phyloP scores from a whole-genome alignment of 2,113 vertebrate species.

The Protomyctophum bolini region DNA sequence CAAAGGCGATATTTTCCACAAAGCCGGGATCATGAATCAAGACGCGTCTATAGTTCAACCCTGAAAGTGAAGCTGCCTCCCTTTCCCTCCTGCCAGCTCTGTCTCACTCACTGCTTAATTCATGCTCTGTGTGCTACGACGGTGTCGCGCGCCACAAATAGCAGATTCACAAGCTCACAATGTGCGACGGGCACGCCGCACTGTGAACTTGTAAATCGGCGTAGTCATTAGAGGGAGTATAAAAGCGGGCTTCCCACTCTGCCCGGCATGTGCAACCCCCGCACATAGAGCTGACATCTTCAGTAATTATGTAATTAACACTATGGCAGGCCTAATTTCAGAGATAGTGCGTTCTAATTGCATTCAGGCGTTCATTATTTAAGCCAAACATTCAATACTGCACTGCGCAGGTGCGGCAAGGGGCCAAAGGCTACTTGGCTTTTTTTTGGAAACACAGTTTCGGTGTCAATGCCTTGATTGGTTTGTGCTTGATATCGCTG shows the following conservation, averaged over 20 bases:
- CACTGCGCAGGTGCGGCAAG: slow-evolving; percentile 67
- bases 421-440: slow-evolving; percentile 65
- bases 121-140: too few relatives aligned
- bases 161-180: too few relatives aligned
- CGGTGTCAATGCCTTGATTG: slow-evolving; percentile 76
- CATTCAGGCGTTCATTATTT: slow-evolving; percentile 77
- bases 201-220: too few relatives aligned
- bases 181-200: too few relatives aligned
- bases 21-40: slow-evolving; percentile 81
- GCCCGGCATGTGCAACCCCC: slow-evolving; percentile 33
- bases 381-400: slow-evolving; percentile 65
- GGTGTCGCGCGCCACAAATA: too few relatives aligned
- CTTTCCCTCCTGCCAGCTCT: slow-evolving; percentile 21
- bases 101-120: not conserved
- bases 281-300: slow-evolving; percentile 67
- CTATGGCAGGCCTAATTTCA: slow-evolving; percentile 79
- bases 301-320: slow-evolving; percentile 84
- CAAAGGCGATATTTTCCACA: slow-evolving; percentile 81
- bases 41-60: slow-evolving; percentile 74
- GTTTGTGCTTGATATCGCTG: slow-evolving; percentile 76
- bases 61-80: slow-evolving; percentile 63
- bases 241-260: slow-evolving; percentile 27
- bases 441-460: slow-evolving; percentile 63
- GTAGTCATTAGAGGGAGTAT: too few relatives aligned
- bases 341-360: slow-evolving; percentile 80